Base-by-base conservation (phyloP, 1,140 invertebrate genomes). In the Drosophila rufa region DNA sequence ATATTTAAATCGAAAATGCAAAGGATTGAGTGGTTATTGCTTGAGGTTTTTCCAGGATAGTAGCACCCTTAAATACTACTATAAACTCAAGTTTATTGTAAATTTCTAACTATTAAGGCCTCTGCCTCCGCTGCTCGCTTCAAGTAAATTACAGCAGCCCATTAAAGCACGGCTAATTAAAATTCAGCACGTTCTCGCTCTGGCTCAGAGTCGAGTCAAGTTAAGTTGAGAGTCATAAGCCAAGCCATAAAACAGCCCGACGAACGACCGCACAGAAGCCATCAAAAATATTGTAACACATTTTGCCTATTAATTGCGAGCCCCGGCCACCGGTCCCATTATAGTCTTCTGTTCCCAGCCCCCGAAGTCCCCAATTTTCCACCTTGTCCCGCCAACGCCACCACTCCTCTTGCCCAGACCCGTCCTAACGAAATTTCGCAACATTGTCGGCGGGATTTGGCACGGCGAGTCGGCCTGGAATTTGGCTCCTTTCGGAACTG, bases 221-320 rank as follows among this genome's bases (percentile, higher is more conserved):
- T 56, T 64, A 51, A 59, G 62, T 64, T 78, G 50, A 47, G 71
- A 58, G 66, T 55, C 83, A 79, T 84, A 89, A 89, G 80, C 73
- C 78, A 47, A 51, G 80, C 78, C 85, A 90, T 87, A 87, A 87
- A 87, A 83, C 65, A 87, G 80, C 68, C 83, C 66, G 77, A 50
- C 58, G 43, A 64, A 64, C 60, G 74, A 77, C 74, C 69, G 55
- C 71, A 67, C 53, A 61, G 77, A 74, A 78, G 78, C 78, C 80
- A 89, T 87, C 85, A 90, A 78, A 87, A 89, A 89, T 89, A 87
- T 87, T 87, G 84, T 80, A 87, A 66, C 81, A 89, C 84, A 89
- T 79, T 87, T 89, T 79, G 69, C 85, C 80, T 87, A 90, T 87
- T 87, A 87, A 87, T 90, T 89, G 77, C 71, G 50, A 48, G 36